Evolutionary conservation across 2,113 vertebrate species (phyloP), one percentile per base, ranked within the genome.

Genomic region (Edolisoma coerulescens): DNA sequence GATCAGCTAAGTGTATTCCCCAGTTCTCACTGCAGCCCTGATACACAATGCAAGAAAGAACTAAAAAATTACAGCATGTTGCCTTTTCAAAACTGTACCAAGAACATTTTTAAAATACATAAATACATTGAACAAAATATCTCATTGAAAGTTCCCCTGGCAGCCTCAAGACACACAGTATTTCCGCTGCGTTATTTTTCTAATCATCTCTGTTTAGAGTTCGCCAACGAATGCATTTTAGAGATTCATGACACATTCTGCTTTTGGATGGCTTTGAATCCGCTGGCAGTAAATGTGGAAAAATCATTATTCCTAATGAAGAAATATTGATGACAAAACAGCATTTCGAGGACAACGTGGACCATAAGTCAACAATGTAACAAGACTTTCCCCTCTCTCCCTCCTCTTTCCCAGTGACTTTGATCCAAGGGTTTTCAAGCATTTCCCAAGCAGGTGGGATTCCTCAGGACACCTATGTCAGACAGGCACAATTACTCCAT

Each of bases 301-400:
- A 97, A 97, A 97, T 97, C 96, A 96, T 97, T 97, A 97, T 82
- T 96, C 92, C 91, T 97, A 97, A 97, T 97, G 96, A 97, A 97
- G 93, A 96, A 96, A 97, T 97, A 97, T 97, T 97, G 96, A 97
- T 96, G 94, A 96, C 94, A 97, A 95, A 97, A 96, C 96, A 96
- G 94, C 96, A 97, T 97, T 97, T 97, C 87, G 91, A 97, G 96
- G 97, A 94, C 93, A 94, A 89, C n/a, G 32, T 33, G 89, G 96
- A 95, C 91, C 89, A 86, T 94, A 96, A 96, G 93, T 95, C 96
- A 95, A 95, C 90, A 70, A 63, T 21, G 63, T 49, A 88, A 93
- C 79, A 90, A 84, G 90, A 87, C 88, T 90, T 95, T 77, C 37
- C 54, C 49, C 50, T 85, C 45, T 80, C 65, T 80, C 54, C 50